Base-by-base conservation (phyloP, 35 echinoderm and acorn worm genomes). In the Lytechinus variegatus region DNA sequence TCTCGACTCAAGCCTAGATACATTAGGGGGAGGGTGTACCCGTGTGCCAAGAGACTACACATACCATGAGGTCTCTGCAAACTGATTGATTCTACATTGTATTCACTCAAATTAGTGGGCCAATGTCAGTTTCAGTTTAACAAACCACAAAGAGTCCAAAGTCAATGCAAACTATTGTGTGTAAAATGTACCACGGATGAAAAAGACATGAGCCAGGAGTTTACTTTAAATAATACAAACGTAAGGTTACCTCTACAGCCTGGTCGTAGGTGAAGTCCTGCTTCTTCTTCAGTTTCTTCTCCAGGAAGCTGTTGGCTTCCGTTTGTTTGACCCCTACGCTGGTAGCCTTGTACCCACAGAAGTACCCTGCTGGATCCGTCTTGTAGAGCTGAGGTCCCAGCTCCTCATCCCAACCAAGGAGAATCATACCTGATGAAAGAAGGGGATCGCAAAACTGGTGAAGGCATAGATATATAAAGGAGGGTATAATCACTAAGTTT, bases 201-300 rank as follows among this genome's bases (percentile, higher is more conserved):
- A 7, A 79, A 79, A 0, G 66, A 24, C 21, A 24, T 79, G 16
- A n/a, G 66, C 19, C 66, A 24, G 66, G 16, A 79, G 21, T 24
- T 24, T 79, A 79, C 66, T 6, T 71, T 16, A 79, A 24, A 5
- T 24, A 79, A 79, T 24, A 79, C 66, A 79, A 79, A 79, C 66
- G 87, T 44, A 44, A 44, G 33, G 33, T 93, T 87, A 99, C 98
- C 96, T 99, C 97, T 6, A 99, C 94, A 4, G 98, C 97, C 91
- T 99, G 97, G 72, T 99, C 97, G 95, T 95, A 98, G 79, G 96
- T 98, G 86, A 94, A 99, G 72, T 96, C 97, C 54, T 96, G 95
- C 94, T 99, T 99, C 94, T 99, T 99, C 94, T 99, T 99, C 4
- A 99, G 95, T 52, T 99, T 99, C 96, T 99, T 99, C 94, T 99